These are phyloP conservation scores for Molorchus minor DNA, from an alignment of 2,888 invertebrate species.

Conservation along the genomic window DNA sequence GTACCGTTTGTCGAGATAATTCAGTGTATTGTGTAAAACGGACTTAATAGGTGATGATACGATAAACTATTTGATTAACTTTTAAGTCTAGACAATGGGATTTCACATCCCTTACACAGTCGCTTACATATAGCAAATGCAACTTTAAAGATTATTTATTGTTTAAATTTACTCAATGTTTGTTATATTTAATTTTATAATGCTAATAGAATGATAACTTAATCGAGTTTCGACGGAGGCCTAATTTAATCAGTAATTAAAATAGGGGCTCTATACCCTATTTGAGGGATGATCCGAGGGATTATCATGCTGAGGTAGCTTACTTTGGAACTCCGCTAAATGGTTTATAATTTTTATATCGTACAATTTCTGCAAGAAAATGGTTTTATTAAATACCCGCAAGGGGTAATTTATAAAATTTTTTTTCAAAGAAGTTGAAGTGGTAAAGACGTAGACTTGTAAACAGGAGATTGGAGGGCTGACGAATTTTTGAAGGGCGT, in stretches of 20 bases:
- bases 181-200: conserved; percentile 5
- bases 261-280: background rate
- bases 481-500: too few relatives aligned
- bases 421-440: too few relatives aligned
- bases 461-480: too few relatives aligned
- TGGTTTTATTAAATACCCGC: background rate
- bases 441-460: too few relatives aligned
- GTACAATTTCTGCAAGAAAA: background rate
- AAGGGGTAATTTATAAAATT: too few relatives aligned
- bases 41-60: too few relatives aligned
- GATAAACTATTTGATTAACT: too few relatives aligned
- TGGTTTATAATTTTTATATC: background rate
- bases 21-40: too few relatives aligned
- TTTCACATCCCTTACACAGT: too few relatives aligned
- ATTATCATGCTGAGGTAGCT: background rate
- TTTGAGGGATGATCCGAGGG: background rate
- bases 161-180: background rate
- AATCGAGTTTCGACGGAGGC: background rate
- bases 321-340: background rate
- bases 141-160: background rate
- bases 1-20: too few relatives aligned
- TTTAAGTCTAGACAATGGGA: too few relatives aligned
- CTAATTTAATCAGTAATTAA: background rate
- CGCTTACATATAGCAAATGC: background rate
- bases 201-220: background rate